Base-by-base conservation (phyloP, 2,888 invertebrate genomes). In the Plusia festucae region DNA sequence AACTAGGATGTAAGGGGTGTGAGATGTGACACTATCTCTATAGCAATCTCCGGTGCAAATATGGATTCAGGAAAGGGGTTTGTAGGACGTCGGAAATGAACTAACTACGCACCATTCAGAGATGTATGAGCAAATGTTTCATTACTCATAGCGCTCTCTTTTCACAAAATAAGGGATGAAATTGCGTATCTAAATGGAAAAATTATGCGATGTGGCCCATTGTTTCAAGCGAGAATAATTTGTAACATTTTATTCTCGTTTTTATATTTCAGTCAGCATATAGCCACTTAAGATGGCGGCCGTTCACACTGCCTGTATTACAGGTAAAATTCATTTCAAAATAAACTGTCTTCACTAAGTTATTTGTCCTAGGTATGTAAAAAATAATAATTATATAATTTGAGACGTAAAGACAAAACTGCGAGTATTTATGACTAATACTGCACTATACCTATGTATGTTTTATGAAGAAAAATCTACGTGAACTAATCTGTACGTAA, bases 21-120 rank as follows among this genome's bases (percentile, higher is more conserved):
- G 20, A 49, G 46, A 49, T 49, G 46, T 49, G 18, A 20, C 18
- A 49, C 46, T 40, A 49, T 49, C 46, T 40, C 7, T 13, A 18
- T 20, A 20, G 46, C 46, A 49, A 49, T 49, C 46, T 49, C 46
- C 46, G 46, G 46, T 49, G 46, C 20, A 49, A 49, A 49, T 49
- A 49, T 49, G 46, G 46, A 49, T 20, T 20, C 18, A 49, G 46
- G 44, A 18, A 49, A 20, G 18, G 46, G 46, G 46, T 49, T 49
- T 49, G 46, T 49, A 49, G 46, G 46, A 9, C 46, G 18, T 49
- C 46, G 46, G 46, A 49, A 49, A 49, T 49, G 46, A 49, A 49
- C 46, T 49, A 49, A 49, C 46, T 49, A 49, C 20, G 20, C 46
- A 49, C 46, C 46, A 20, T 49, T 18, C 18, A 46, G 16, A 20